Conservation (phyloP, 92 coral and sea anemone genomes). For the Desmophyllum pertusum region DNA sequence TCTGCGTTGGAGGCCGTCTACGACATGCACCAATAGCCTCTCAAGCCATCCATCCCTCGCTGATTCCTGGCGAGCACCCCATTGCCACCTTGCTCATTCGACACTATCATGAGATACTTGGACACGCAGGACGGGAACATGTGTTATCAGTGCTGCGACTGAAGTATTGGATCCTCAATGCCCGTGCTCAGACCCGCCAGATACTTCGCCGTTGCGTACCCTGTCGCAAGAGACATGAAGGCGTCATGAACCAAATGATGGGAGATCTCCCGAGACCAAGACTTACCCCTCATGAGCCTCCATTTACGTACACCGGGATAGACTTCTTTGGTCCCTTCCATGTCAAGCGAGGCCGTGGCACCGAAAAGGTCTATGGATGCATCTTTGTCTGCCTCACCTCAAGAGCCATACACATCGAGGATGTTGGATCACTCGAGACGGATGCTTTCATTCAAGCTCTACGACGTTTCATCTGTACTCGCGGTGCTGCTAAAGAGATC, state of each 20-base stretch:
- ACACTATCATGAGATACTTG: constrained; percentile 31
- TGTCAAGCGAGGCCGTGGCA: constrained; percentile 15
- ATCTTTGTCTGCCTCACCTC: constrained; percentile 54
- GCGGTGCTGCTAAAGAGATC: constrained; percentile 50
- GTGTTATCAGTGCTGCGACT: constrained; percentile 35
- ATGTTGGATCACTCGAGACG: constrained; percentile 52
- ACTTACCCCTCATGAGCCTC: constrained; percentile 1
- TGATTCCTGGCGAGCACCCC: constrained; percentile 38
- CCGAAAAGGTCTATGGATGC: constrained; percentile 45
- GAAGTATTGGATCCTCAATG: constrained; percentile 29
- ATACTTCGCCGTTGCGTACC: constrained; percentile 9
- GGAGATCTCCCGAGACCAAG: constrained; percentile 2
- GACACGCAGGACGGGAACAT: constrained; percentile 40
- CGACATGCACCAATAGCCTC: constrained; percentile 36
- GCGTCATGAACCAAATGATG: constrained; percentile 3
- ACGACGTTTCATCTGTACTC: constrained; percentile 22
- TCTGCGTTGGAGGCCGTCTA: constrained; percentile 44
- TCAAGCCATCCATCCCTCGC: constrained; percentile 41
- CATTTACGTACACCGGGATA: constrained; percentile 6
- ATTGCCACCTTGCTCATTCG: constrained; percentile 29
- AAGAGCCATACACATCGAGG: constrained; percentile 60
- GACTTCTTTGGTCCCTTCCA: constrained; percentile 40
- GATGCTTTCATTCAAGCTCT: constrained; percentile 50
- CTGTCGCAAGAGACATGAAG: constrained; percentile 37
- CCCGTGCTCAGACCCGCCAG: constrained; percentile 21